These are phyloP conservation scores for Arnoldichthys spilopterus DNA, from an alignment of 2,797 vertebrate species.

Conservation along the genomic window DNA sequence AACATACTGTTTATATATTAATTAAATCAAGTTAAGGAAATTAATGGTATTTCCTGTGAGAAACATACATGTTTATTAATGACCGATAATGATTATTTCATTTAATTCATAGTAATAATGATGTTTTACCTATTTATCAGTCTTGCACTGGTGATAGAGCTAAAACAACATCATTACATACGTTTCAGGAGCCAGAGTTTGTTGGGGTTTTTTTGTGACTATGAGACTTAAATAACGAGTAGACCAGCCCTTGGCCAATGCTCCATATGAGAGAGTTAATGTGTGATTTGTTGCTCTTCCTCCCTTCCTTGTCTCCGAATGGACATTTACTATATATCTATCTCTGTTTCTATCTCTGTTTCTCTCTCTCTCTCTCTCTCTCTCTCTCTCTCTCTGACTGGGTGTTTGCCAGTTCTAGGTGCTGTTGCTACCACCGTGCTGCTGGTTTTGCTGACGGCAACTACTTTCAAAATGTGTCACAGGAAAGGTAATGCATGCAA, in stretches of 20 bases:
- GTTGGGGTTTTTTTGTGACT: background rate
- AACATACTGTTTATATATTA: too few relatives aligned
- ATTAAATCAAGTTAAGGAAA: too few relatives aligned
- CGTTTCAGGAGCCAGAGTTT: background rate
- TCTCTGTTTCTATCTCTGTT: background rate
- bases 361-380: constrained; percentile 19
- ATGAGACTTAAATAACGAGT: background rate
- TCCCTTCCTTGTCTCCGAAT: background rate
- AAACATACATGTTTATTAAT: too few relatives aligned
- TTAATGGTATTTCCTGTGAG: too few relatives aligned
- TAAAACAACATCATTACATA: too few relatives aligned
- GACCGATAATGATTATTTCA: too few relatives aligned
- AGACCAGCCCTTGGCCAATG: background rate
- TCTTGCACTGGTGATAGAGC: too few relatives aligned
- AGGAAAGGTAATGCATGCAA: constrained; percentile 47
- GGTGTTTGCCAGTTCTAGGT: constrained; percentile 21
- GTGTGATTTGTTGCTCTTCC: background rate
- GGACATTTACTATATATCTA: background rate
- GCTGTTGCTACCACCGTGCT: background rate
- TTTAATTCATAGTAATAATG: background rate
- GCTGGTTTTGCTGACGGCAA: constrained; percentile 37
- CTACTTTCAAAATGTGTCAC: constrained; percentile 16
- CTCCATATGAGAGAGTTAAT: background rate
- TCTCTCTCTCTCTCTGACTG: constrained; percentile 11
- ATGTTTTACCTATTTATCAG: background rate